Conservation (phyloP, 2,888 invertebrate genomes). For the Diarsia dahlii region DNA sequence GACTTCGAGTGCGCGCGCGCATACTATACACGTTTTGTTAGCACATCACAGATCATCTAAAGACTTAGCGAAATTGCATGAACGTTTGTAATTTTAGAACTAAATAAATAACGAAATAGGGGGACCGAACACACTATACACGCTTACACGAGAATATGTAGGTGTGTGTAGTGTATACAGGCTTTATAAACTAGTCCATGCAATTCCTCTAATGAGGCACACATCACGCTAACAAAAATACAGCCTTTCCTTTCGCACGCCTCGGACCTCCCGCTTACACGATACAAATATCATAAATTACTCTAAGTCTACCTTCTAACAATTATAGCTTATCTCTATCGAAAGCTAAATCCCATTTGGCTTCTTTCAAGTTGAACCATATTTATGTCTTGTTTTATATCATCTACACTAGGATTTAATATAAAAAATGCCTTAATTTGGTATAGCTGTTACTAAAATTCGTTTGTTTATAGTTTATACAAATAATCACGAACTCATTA, state of each 20-base stretch:
- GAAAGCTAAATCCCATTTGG: conserved; percentile 89
- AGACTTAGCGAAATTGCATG: conserved; percentile 78
- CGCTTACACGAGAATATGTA: not conserved
- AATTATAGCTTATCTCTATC: conserved; percentile 72
- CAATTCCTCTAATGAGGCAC: conserved; percentile 84
- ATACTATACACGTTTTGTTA: conserved; percentile 78
- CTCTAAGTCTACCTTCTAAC: conserved; percentile 66
- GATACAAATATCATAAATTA: conserved; percentile 67
- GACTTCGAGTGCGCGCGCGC: conserved; percentile 70
- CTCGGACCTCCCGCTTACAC: conserved; percentile 50
- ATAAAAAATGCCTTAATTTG: conserved; percentile 86
- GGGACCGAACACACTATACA: conserved; percentile 1
- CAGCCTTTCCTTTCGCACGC: conserved; percentile 76
- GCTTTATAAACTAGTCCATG: conserved; percentile 65
- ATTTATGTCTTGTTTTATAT: conserved; percentile 88
- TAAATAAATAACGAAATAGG: conserved; percentile 57
- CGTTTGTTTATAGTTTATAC: conserved; percentile 67
- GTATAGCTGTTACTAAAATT: conserved; percentile 83
- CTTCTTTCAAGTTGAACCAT: conserved; percentile 91
- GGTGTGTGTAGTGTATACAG: conserved; percentile 1
- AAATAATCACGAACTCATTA: conserved; percentile 67
- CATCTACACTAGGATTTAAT: conserved; percentile 75
- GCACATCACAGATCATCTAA: conserved; percentile 87
- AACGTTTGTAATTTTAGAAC: conserved; percentile 60
- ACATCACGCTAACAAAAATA: conserved; percentile 84